Evolutionary conservation across 1,140 invertebrate species (phyloP), one percentile per base, ranked within the genome.

Genomic region (Aradophagus sp.): DNA sequence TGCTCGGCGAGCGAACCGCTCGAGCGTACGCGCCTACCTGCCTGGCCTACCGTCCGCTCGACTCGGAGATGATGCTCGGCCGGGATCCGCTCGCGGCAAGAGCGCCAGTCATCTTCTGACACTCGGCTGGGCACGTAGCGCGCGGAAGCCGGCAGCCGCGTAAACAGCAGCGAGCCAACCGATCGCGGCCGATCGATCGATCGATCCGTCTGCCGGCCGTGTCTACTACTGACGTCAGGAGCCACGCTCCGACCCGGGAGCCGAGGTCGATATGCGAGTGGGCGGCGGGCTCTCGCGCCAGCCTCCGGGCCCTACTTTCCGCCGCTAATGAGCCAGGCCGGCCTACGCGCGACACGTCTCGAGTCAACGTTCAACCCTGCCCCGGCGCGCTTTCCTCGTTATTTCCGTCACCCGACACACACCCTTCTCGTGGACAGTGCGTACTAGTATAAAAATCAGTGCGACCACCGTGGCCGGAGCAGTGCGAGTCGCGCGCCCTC

Each of bases 391-490:
- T n/a, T n/a, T n/a, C n/a, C n/a, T n/a, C n/a, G n/a, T n/a, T n/a
- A n/a, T n/a, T n/a, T n/a, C n/a, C n/a, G n/a, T n/a, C n/a, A n/a
- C n/a, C n/a, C n/a, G n/a, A n/a, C n/a, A n/a, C n/a, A n/a, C n/a
- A n/a, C n/a, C n/a, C n/a, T n/a, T n/a, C n/a, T n/a, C n/a, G n/a
- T n/a, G n/a, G n/a, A n/a, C n/a, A n/a, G n/a, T n/a, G n/a, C n/a
- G n/a, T 68, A 11, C 26, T 31, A n/a, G 12, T 82, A 82, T 83
- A 82, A 85, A 77, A 82, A 82, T 82, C 79, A 77, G 77, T 83
- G 82, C 75, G 74, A 69, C 76, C 73, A 63, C 70, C 75, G 80
- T 78, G 75, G 67, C 70, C 56, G 67, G 69, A 81, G 45, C 81
- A 84, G 82, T 84, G 79, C 29, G 27, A 12, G 23, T 8, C 36